A percentile compares a stretch with the other conserved stretches of the same genome.
phyloP scores from a whole-genome alignment of 2,797 vertebrate species.

The Rhyacichthys aspro region DNA sequence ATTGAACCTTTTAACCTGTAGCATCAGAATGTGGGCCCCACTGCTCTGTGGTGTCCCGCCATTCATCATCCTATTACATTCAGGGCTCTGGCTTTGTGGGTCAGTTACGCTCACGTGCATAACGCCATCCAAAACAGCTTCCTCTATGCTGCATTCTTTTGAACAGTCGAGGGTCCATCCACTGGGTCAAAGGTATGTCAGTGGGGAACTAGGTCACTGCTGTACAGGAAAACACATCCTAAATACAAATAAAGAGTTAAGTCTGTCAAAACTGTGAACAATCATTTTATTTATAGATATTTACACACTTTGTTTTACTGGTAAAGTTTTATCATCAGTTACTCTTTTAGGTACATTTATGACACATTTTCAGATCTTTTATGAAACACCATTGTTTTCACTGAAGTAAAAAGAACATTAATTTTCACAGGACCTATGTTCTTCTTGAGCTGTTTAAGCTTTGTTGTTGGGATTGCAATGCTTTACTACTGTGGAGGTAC shows the following conservation, averaged over 20 bases:
- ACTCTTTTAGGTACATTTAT: no score
- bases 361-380: not conserved
- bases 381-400: not conserved
- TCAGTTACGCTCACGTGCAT: constrained; percentile 55
- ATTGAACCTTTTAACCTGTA: constrained; percentile 56
- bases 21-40: constrained; percentile 47
- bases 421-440: constrained; percentile 62
- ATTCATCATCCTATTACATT: constrained; percentile 59
- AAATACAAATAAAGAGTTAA: not conserved
- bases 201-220: constrained; percentile 48
- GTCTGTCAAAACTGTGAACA: constrained; percentile 15
- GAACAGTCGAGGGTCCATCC: constrained; percentile 43
- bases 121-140: constrained; percentile 35
- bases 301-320: no score
- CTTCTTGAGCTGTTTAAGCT: constrained; percentile 72
- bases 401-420: not conserved
- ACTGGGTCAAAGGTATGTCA: constrained; percentile 56
- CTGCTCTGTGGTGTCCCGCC: constrained; percentile 26
- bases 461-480: constrained; percentile 60
- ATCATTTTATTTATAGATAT: not conserved
- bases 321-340: no score
- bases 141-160: constrained; percentile 63
- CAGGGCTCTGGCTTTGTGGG: constrained; percentile 60
- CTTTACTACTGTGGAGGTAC: constrained; percentile 73
- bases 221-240: constrained; percentile 23